Base-by-base conservation (phyloP, 1,140 invertebrate species). In the Phenacoccus solenopsis region DNA sequence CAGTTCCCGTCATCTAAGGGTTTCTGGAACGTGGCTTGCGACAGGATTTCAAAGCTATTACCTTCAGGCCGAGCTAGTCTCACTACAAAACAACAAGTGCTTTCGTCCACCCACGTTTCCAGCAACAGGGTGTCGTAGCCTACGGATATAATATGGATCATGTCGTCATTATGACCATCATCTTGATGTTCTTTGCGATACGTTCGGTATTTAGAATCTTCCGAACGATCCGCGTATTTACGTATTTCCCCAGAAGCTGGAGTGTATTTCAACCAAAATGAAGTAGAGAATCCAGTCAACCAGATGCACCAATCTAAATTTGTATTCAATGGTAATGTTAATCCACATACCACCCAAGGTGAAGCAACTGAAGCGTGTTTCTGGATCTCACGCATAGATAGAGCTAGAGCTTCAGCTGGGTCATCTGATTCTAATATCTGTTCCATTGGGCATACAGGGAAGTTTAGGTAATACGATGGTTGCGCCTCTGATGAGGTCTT, bases 221-320 rank as follows among this genome's bases (percentile, higher is more conserved):
- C 59, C 28, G 71, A 1, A 70, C 61, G 24, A 64, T 57, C 5
- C 69, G 68, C 3, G 72, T 56, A 32, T 70, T 72, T 57, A 70
- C 4, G n/a, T 69, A 57, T 67, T 67, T 72, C 67, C 21, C 56
- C 13, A 67, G 13, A 22, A 64, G 59, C 10, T 68, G 30, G 24
- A 69, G 10, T 22, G 25, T 64, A 64, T 64, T 82, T 73, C 72
- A 83, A 72, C 82, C 82, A 82, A 77, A 83, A 75, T 38, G 85
- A 80, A 20, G 81, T 77, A 5, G 85, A 83, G 74, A 84, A 86
- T 9, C 86, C 86, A 21, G 84, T 81, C 35, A 82, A 75, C 84
- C 86, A 86, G 38, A 86, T 80, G 21, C 82, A 81, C 86, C 81
- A 85, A 68, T 78, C 79, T 69, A 81, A 75, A 75, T 80, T 81